Evolutionary conservation across 2,113 vertebrate species (phyloP).

Genomic region (Ginglymostoma cirratum): DNA sequence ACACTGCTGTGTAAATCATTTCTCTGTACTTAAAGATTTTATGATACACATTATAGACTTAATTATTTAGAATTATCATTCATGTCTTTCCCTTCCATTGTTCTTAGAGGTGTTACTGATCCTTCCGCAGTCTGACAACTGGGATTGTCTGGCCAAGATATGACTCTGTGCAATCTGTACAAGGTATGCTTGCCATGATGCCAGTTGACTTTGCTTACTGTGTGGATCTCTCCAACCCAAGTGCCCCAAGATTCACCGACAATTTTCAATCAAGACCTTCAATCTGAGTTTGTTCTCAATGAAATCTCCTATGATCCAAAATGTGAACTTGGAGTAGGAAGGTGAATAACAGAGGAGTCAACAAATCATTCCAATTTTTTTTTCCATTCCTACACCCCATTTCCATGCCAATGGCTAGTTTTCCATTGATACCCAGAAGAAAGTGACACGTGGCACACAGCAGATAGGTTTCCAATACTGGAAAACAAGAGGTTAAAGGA

Average conservation of each 20-base stretch:
- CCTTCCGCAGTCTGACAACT: background rate
- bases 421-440: background rate
- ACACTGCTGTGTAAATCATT: conserved; percentile 25
- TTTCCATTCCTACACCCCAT: background rate
- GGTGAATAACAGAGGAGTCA: fast-evolving
- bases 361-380: background rate
- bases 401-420: no score
- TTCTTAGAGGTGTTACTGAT: background rate
- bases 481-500: background rate
- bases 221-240: background rate
- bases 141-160: background rate
- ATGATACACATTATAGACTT: background rate
- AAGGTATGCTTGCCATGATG: background rate
- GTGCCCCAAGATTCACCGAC: background rate
- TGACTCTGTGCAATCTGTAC: no score
- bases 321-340: background rate
- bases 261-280: background rate
- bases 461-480: background rate
- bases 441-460: background rate
- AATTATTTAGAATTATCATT: conserved; percentile 32
- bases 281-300: background rate
- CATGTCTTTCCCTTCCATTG: background rate
- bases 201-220: background rate
- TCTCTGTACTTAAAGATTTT: background rate
- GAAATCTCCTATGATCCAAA: background rate